Conservation (phyloP, 2,113 vertebrate species). For the Machaerirhynchus nigripectus region DNA sequence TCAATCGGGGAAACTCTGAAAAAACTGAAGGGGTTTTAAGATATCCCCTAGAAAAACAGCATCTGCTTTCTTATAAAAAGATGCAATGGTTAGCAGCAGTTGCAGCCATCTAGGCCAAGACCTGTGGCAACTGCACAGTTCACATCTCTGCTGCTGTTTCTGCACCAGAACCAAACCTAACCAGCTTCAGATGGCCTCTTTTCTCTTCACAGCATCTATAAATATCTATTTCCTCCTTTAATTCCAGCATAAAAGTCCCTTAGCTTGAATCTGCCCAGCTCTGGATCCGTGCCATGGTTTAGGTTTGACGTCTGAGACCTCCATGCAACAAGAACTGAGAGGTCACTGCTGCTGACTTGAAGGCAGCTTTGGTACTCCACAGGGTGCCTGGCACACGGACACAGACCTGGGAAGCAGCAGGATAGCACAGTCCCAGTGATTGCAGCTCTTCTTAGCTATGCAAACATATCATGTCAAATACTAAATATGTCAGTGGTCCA, state of each 20-base stretch:
- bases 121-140: neutral
- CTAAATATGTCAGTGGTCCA: neutral
- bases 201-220: neutral
- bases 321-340: neutral
- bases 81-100: neutral
- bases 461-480: neutral
- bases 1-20: accelerated
- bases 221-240: neutral
- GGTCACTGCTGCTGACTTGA: neutral
- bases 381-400: accelerated
- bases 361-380: neutral
- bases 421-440: neutral
- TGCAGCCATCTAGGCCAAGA: neutral
- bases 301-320: neutral
- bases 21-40: neutral
- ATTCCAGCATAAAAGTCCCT: neutral
- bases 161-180: neutral
- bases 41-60: neutral
- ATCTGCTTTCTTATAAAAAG: neutral
- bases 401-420: neutral
- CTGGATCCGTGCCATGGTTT: neutral
- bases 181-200: neutral
- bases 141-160: neutral
- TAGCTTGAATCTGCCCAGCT: neutral
- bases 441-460: neutral